Evolutionary conservation across 2,888 invertebrate species (phyloP).

Genomic region (Tetheella fluctuosa): DNA sequence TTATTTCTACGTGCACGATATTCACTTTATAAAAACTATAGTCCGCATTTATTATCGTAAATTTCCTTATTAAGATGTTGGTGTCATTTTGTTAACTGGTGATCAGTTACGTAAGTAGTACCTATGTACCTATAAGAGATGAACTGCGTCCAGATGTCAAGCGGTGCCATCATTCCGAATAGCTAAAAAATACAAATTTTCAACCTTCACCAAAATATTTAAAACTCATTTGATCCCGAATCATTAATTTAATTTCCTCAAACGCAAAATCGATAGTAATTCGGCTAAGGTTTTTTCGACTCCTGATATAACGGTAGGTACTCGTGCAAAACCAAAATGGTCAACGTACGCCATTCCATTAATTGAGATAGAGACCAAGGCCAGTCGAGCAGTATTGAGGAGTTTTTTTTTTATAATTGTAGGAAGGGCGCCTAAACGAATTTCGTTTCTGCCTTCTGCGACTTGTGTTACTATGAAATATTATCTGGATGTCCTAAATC

Average conservation of each 20-base stretch:
- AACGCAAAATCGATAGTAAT: conserved; percentile 1
- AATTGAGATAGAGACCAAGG: conserved; percentile 50
- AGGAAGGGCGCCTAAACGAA: conserved; percentile 29
- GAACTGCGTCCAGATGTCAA: background rate
- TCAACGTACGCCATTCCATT: conserved; percentile 43
- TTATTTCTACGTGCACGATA: background rate
- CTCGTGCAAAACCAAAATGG: conserved; percentile 37
- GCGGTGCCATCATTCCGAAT: background rate
- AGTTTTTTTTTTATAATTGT: conserved; percentile 46
- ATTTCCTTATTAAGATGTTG: too few relatives aligned
- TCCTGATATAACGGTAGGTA: conserved; percentile 12
- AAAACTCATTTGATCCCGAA: background rate
- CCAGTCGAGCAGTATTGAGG: conserved; percentile 48
- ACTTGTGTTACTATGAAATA: conserved; percentile 21
- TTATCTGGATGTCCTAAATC: conserved; percentile 13
- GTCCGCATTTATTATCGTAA: too few relatives aligned
- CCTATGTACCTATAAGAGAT: background rate
- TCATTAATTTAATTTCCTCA: background rate
- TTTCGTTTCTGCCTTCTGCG: conserved; percentile 25
- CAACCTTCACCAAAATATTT: background rate
- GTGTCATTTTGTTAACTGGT: too few relatives aligned
- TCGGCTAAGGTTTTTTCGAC: background rate
- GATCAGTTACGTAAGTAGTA: too few relatives aligned
- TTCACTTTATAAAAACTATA: too few relatives aligned
- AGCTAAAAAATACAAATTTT: background rate